phyloP scores from a whole-genome alignment of 1,140 invertebrate genomes.

The Sweltsa coloradensis region DNA sequence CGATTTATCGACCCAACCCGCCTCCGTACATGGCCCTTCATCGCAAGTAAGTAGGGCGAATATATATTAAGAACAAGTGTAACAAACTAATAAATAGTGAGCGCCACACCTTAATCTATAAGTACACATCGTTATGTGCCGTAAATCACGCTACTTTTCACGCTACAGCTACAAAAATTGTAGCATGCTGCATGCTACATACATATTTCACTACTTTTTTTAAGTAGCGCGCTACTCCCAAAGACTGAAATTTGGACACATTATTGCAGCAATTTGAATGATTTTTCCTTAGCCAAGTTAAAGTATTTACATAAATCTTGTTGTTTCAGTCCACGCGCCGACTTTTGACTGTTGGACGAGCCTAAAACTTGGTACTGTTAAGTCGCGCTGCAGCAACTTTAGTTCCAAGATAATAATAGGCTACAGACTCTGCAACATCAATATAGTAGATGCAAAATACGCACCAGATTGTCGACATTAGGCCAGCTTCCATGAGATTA shows the following conservation, averaged over 20 bases:
- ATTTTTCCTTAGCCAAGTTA: no score
- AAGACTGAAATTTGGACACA: not conserved
- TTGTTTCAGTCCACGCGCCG: no score
- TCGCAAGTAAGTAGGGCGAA: not conserved
- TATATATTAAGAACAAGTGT: not conserved
- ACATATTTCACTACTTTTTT: not conserved
- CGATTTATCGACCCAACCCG: slow-evolving; percentile 8
- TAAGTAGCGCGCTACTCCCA: not conserved
- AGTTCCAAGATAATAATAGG: no score
- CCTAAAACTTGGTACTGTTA: slow-evolving; percentile 10
- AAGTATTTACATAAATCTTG: no score
- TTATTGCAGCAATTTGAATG: not conserved
- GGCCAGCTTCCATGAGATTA: no score
- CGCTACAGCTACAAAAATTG: no score
- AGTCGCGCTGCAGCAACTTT: no score
- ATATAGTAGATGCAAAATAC: no score
- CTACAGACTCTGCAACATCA: no score
- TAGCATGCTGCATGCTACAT: not conserved
- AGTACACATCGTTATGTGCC: not conserved
- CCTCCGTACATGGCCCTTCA: slow-evolving; percentile 6
- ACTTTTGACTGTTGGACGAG: slow-evolving; percentile 7
- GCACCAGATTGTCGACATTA: no score
- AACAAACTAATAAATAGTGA: not conserved
- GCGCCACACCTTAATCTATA: no score
- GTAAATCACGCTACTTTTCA: no score